Evolutionary conservation across 1,140 invertebrate genomes (phyloP).

Genomic region (Liolophura sinensis): DNA sequence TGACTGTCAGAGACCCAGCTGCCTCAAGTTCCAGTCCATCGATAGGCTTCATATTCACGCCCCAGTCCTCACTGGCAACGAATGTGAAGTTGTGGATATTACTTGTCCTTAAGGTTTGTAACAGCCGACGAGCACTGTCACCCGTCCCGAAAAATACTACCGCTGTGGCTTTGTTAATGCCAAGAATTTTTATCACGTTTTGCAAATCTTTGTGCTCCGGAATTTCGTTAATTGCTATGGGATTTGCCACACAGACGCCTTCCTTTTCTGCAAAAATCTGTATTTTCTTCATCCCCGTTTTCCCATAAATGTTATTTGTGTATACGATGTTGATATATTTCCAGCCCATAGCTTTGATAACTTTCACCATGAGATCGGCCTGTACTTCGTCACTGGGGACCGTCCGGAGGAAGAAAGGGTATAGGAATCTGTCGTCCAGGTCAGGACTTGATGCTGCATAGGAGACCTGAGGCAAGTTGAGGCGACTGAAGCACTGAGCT

Average conservation of each 20-base stretch:
- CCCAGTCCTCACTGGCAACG: constrained; percentile 42
- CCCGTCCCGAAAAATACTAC: constrained; percentile 29
- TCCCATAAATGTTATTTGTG: not conserved
- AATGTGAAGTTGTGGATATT: constrained; percentile 16
- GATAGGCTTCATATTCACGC: constrained; percentile 18
- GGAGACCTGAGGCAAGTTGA: not conserved
- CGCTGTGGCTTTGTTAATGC: constrained; percentile 18
- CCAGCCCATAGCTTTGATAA: not conserved
- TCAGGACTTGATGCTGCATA: not conserved
- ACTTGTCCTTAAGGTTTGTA: constrained; percentile 14
- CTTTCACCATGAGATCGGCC: not conserved
- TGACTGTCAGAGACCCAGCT: constrained; percentile 28
- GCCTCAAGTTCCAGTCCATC: constrained; percentile 4
- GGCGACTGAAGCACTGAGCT: not conserved
- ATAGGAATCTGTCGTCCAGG: not conserved
- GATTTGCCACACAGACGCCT: not conserved
- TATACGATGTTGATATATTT: not conserved
- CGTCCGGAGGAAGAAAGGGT: not conserved
- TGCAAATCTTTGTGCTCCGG: constrained; percentile 21
- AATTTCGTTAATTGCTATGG: no score
- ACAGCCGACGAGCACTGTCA: constrained; percentile 22
- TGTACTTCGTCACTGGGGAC: not conserved
- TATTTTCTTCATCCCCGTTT: not conserved
- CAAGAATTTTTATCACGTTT: constrained; percentile 11
- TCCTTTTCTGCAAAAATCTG: not conserved